phyloP scores from a whole-genome alignment of 2,113 vertebrate species.

The Junco hyemalis region DNA sequence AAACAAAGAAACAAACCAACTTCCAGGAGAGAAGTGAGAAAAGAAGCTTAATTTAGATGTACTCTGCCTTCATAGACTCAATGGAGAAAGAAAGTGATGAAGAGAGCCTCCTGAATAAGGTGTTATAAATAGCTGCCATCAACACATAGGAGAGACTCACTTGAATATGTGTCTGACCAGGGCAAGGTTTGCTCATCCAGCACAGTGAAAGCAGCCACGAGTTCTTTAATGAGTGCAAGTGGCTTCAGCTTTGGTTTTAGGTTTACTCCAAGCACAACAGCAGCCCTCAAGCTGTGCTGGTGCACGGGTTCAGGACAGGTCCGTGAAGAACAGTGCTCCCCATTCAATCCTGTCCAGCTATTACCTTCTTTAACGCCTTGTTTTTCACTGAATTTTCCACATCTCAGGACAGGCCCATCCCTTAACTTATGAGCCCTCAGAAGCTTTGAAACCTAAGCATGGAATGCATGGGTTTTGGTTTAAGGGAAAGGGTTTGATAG shows the following conservation, averaged over 20 bases:
- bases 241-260: constrained; percentile 47
- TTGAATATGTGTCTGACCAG: neutral
- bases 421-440: neutral
- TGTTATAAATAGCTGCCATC: neutral
- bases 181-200: constrained; percentile 3
- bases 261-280: constrained; percentile 51
- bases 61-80: constrained; percentile 1
- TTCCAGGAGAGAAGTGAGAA: neutral
- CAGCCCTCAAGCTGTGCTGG: neutral
- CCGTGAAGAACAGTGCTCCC: constrained; percentile 35
- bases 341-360: constrained; percentile 43
- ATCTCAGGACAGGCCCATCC: neutral
- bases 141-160: neutral
- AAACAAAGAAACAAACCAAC: neutral
- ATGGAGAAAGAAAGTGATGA: constrained; percentile 20
- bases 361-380: constrained; percentile 33
- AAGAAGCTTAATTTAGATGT: neutral
- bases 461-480: neutral
- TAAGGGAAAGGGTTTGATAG: neutral
- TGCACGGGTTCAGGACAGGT: neutral
- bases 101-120: neutral
- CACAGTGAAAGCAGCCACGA: neutral
- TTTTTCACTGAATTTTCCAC: constrained; percentile 59
- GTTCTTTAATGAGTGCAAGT: neutral
- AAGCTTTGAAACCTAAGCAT: neutral